Base-by-base conservation (phyloP, 92 coral and sea anemone genomes). In the Chrysogorgia sp. region DNA sequence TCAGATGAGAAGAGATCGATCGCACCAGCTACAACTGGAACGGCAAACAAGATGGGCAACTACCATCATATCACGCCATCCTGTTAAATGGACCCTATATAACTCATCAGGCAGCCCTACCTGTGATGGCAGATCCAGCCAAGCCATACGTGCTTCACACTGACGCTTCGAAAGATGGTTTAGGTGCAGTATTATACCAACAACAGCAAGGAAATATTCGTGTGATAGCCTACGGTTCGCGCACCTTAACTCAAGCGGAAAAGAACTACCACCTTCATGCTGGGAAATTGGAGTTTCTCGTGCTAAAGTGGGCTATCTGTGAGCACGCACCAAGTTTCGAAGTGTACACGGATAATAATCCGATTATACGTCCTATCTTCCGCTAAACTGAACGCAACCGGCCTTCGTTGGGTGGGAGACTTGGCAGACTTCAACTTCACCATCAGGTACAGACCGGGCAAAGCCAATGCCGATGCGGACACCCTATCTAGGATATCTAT, bases 41-140 rank as follows among this genome's bases (percentile, higher is more conserved):
- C 2, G 31, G 8, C 30, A 57, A 57, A 57, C 17, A 30, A 47
- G 23, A 47, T 13, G 82, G 88, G 58, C 82, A 87, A 34, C 12
- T 74, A 50, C 74, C 85, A 31, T 28, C n/a, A n/a, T n/a, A n/a
- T n/a, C 84, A 23, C 76, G 52, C 59, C 85, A 87, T 67, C 81
- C 85, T 9, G 81, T 86, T 70, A 63, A 34, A 4, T 82, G 87
- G 90, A 82, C 86, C 10, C 60, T n/a, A n/a, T n/a, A n/a, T 69
- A 45, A 45, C 19, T 28, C 87, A 87, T 34, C 90, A 83, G 63
- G 70, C 87, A 1, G 87, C 87, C 9, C 26, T 49, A 37, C 83
- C 85, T 14, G 84, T 78, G 8, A 87, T 87, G 88, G 75, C 85
- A 8, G 74, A 85, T 19, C 85, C 89, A 13, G 82, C 58, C 32